Evolutionary conservation across 2,797 vertebrate species (phyloP).

Genomic region (Hyperoplus lanceolatus): DNA sequence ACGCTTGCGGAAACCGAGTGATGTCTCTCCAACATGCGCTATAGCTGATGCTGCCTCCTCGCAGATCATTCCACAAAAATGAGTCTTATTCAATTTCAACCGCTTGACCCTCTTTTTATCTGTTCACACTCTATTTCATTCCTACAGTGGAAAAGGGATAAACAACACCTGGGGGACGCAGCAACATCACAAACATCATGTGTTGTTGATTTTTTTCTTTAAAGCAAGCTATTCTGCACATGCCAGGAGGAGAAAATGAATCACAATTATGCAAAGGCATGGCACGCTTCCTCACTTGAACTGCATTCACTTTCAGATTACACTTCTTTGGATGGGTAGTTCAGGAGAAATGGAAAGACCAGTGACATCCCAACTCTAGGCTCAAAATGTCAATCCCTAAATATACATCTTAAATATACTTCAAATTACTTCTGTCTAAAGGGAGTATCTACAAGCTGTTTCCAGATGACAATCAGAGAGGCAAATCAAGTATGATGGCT

Average conservation of each 20-base stretch:
- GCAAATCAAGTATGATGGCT: not conserved
- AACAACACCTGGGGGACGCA: not conserved
- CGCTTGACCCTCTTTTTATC: not conserved
- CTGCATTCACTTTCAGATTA: not conserved
- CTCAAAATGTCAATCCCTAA: not conserved
- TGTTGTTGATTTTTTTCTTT: too few species aligned
- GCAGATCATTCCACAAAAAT: not conserved
- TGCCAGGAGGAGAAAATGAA: not conserved
- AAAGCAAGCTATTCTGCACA: too few species aligned
- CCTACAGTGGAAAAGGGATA: not conserved
- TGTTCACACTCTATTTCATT: not conserved
- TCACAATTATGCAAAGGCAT: not conserved
- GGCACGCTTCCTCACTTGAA: not conserved
- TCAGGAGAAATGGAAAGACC: not conserved
- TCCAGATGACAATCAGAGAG: conserved; percentile 1
- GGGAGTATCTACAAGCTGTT: conserved; percentile 24
- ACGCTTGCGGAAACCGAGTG: not conserved
- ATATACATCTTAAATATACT: not conserved
- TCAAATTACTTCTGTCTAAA: not conserved
- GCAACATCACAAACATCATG: not conserved
- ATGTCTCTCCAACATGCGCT: not conserved
- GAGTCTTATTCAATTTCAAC: conserved; percentile 3
- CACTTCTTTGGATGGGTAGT: not conserved
- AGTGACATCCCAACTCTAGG: not conserved
- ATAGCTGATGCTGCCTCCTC: not conserved